A percentile compares a stretch with the other conserved stretches of the same genome.
These are phyloP conservation scores for Melanogrammus aeglefinus DNA, from an alignment of 2,797 vertebrate genomes.

Conservation along the genomic window DNA sequence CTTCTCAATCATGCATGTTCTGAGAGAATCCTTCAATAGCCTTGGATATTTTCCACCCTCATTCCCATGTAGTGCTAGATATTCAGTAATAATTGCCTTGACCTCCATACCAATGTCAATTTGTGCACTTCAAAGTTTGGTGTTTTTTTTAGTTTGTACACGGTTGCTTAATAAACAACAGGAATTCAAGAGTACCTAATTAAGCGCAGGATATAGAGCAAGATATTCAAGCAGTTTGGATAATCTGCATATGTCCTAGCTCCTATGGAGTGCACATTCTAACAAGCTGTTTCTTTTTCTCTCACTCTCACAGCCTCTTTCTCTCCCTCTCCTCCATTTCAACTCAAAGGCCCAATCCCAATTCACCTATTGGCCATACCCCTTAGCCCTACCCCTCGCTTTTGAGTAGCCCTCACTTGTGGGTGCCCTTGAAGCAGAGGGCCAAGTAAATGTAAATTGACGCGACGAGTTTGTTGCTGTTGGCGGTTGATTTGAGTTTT, in stretches of 20 bases:
- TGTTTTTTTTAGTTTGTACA: not conserved
- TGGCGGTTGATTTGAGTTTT: no score
- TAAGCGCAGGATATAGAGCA: not conserved
- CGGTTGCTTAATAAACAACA: not conserved
- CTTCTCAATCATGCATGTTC: not conserved
- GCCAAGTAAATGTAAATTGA: no score
- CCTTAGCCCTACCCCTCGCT: no score
- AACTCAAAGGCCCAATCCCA: not conserved
- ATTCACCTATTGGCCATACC: no score
- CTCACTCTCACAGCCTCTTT: not conserved
- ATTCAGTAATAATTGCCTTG: not conserved
- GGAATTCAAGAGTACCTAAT: not conserved
- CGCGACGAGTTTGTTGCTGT: no score
- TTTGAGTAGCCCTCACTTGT: no score
- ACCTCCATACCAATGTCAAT: not conserved
- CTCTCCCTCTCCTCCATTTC: not conserved
- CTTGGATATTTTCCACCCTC: not conserved
- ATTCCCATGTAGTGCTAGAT: not conserved
- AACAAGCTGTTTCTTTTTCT: no score
- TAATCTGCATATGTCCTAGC: not conserved
- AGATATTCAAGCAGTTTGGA: not conserved
- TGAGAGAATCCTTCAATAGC: not conserved
- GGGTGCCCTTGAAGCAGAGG: no score
- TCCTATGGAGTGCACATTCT: not conserved
- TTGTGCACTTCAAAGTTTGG: not conserved